Base-by-base conservation (phyloP, 2,797 vertebrate genomes). In the Falco concolor region DNA sequence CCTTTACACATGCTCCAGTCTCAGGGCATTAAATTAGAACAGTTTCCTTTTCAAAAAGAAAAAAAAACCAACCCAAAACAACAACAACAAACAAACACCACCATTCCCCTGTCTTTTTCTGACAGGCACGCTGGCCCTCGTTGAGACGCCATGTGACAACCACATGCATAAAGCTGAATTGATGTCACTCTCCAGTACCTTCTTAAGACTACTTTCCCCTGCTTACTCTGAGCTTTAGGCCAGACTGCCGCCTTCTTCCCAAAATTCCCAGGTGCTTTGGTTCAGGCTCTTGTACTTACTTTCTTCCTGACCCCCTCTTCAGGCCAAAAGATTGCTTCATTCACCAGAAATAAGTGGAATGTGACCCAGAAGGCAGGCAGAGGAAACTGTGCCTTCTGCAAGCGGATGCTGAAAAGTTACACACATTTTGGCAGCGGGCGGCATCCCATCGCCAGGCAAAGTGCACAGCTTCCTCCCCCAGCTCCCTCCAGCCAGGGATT, bases 131-230 rank as follows among this genome's bases (percentile, higher is more conserved):
- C 27, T 45, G 50, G 24, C 38, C 32, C 44, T 34, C 28, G 15
- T 25, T 49, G 36, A 47, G 45, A 80, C 9, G 13, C 23, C 21
- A 16, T 5, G 28, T 27, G 45, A 36, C 36, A 68, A 74, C 24
- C 40, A 32, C 3, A 3, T 2, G 6, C 61, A 21, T 13, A 28
- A 69, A 54, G 22, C 2, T 44, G 42, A 49, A 34, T 38, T 34
- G 32, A 54, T 3, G 4, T 34, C 40, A 56, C 28, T 75, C 36
- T 54, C n/a, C 19, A 52, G 5, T 30, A 23, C 49, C 13, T 23
- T 42, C 30, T 47, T 49, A 47, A 14, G 61, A 12, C n/a, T n/a
- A 12, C 27, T 61, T 32, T 4, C 17, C 3, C 5, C 1, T 1
- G 2, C 18, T 28, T 22, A 16, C 12, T 21, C 25, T 32, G 42